phyloP scores from a whole-genome alignment of 2,113 vertebrate genomes.

The Psophia crepitans region DNA sequence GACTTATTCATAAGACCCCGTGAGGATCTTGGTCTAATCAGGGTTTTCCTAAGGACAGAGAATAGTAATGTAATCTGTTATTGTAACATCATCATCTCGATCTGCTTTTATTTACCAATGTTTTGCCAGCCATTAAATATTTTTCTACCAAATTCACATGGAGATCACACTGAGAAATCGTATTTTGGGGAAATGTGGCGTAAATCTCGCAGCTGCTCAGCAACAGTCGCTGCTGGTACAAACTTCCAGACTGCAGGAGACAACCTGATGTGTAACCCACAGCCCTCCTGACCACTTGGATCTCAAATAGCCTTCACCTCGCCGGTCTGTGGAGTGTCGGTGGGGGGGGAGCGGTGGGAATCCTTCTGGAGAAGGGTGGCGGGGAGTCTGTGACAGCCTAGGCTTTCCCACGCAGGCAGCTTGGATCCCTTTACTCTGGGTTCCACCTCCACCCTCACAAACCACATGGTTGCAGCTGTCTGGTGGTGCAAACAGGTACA shows the following conservation, averaged over 20 bases:
- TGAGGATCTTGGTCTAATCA: slow-evolving; percentile 45
- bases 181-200: not conserved
- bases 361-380: not conserved
- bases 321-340: not conserved
- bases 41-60: slow-evolving; percentile 24
- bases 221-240: not conserved
- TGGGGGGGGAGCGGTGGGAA: not conserved
- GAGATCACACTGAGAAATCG: not conserved
- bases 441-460: not conserved
- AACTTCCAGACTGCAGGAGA: not conserved
- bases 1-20: slow-evolving; percentile 44
- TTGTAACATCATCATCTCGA: slow-evolving; percentile 46
- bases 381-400: not conserved
- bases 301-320: not conserved
- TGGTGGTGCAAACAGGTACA: not conserved
- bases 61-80: slow-evolving; percentile 54
- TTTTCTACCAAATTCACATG: not conserved
- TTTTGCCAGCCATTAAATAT: slow-evolving; percentile 41
- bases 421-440: not conserved
- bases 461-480: not conserved
- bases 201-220: not conserved
- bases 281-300: not conserved
- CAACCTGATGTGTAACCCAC: not conserved
- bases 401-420: not conserved
- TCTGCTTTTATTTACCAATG: slow-evolving; percentile 58